phyloP scores from a whole-genome alignment of 2,797 vertebrate species.

The Argyrosomus regius region DNA sequence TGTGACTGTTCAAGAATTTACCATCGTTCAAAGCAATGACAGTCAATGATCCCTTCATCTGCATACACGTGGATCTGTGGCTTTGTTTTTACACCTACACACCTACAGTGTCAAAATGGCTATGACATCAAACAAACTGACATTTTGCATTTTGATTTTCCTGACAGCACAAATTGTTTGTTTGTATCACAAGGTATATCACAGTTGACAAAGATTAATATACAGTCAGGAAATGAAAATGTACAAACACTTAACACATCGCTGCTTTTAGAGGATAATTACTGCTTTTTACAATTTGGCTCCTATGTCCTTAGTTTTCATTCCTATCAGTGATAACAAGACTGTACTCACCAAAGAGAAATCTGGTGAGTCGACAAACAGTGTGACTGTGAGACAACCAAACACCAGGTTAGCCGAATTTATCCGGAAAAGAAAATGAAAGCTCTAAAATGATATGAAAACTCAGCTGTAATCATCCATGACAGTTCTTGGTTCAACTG shows the following conservation, averaged over 20 bases:
- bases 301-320: background rate
- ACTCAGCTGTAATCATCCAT: background rate
- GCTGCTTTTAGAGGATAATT: background rate
- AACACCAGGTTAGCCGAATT: background rate
- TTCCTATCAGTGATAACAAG: background rate
- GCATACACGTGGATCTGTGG: slow-evolving; percentile 4
- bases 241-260: background rate
- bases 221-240: background rate
- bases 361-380: background rate
- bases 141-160: background rate
- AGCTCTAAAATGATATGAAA: background rate
- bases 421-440: background rate
- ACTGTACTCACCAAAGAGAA: background rate
- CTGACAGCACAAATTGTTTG: background rate
- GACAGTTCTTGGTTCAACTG: background rate
- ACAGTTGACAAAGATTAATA: background rate
- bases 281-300: background rate
- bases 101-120: too few relatives aligned
- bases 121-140: background rate
- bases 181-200: background rate
- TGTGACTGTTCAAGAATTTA: slow-evolving; percentile 34
- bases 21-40: slow-evolving; percentile 20
- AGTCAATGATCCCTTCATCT: slow-evolving; percentile 2
- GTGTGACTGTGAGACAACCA: background rate
- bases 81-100: background rate